A percentile compares a stretch with the other conserved stretches of the same genome.
Evolutionary conservation across 2,113 vertebrate species (phyloP).

Genomic region (Hydrolagus affinis): DNA sequence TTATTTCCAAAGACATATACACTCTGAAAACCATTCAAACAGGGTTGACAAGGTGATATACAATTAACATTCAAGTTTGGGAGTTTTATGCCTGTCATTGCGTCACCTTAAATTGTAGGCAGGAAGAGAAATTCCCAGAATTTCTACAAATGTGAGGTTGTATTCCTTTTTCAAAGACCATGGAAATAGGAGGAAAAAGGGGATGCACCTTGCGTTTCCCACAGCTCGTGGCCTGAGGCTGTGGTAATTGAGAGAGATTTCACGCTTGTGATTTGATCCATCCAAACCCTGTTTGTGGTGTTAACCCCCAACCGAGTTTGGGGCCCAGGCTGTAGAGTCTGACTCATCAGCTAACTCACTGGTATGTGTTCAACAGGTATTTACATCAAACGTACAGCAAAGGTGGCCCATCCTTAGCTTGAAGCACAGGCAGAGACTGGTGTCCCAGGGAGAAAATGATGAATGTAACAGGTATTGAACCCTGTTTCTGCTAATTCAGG

Average conservation of each 20-base stretch:
- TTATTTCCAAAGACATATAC: neutral
- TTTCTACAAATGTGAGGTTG: conserved; percentile 57
- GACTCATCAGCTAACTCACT: conserved; percentile 59
- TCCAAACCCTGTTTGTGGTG: conserved; percentile 62
- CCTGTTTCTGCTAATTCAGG: neutral
- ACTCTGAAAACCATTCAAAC: conserved; percentile 53
- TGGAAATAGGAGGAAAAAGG: conserved; percentile 47
- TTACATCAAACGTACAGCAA: conserved; percentile 63
- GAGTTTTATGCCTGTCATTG: conserved; percentile 51
- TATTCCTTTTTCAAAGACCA: conserved; percentile 48
- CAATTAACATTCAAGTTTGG: conserved; percentile 62
- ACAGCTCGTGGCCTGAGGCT: conserved; percentile 53
- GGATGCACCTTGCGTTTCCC: neutral
- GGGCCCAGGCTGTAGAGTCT: conserved; percentile 54
- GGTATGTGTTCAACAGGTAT: conserved; percentile 51
- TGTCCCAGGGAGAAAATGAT: conserved; percentile 14
- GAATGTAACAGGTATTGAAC: conserved; percentile 8
- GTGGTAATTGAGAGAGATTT: conserved; percentile 66
- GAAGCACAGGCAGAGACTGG: conserved; percentile 53
- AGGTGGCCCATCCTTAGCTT: conserved; percentile 47
- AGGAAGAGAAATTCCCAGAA: conserved; percentile 61
- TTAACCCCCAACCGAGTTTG: conserved; percentile 63
- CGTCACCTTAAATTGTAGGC: conserved; percentile 66
- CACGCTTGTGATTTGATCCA: conserved; percentile 66
- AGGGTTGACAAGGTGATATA: conserved; percentile 69